A percentile compares a stretch with the other conserved stretches of the same genome.
phyloP scores from a whole-genome alignment of 2,113 vertebrate species.

The Rafetus swinhoei region DNA sequence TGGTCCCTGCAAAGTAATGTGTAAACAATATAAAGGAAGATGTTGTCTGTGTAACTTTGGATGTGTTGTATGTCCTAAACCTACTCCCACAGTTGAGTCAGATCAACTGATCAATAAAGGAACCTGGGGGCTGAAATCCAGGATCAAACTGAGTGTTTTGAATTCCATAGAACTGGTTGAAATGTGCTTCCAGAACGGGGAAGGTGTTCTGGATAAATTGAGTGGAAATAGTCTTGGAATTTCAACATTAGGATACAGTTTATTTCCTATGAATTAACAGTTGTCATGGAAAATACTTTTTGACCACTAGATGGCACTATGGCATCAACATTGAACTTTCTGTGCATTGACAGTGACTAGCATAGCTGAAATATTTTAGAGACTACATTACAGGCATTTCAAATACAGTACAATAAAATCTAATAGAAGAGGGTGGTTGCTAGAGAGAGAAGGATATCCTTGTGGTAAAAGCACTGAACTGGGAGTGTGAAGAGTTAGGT shows the following conservation, averaged over 20 bases:
- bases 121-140: neutral
- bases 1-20: neutral
- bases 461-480: neutral
- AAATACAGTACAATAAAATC: neutral
- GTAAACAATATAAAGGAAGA: neutral
- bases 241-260: neutral
- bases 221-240: neutral
- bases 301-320: slow-evolving; percentile 69
- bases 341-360: neutral
- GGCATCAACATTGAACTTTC: slow-evolving; percentile 1
- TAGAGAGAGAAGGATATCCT: rapidly evolving
- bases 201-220: neutral
- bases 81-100: neutral
- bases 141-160: neutral
- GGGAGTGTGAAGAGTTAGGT: neutral
- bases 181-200: neutral
- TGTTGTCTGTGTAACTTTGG: neutral
- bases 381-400: neutral
- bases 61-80: neutral
- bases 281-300: neutral
- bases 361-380: neutral
- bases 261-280: neutral
- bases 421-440: rapidly evolving
- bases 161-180: neutral
- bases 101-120: neutral